phyloP scores from a whole-genome alignment of 2,113 vertebrate genomes.

The Cervus canadensis region DNA sequence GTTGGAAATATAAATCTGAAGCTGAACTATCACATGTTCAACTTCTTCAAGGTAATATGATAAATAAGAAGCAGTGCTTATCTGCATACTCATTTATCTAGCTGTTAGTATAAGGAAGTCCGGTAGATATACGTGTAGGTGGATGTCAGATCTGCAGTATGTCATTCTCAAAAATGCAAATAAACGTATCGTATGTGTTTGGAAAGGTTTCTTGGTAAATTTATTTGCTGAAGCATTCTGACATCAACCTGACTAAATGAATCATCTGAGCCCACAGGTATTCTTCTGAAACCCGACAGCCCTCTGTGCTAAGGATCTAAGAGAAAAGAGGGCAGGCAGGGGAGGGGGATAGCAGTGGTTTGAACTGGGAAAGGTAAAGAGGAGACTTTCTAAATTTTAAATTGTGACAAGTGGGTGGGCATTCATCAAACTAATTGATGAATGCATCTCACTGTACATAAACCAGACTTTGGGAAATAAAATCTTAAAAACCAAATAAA shows the following conservation, averaged over 20 bases:
- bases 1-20: neutral
- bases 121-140: neutral
- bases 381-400: neutral
- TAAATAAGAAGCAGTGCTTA: neutral
- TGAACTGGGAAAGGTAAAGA: neutral
- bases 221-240: neutral
- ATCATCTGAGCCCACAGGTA: neutral
- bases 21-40: neutral
- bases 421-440: neutral
- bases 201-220: neutral
- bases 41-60: neutral
- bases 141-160: neutral
- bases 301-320: neutral
- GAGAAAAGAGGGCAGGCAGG: neutral
- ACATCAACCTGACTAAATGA: neutral
- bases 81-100: neutral
- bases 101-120: neutral
- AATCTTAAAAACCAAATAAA: neutral
- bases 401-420: neutral
- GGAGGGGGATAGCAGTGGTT: rapidly evolving
- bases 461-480: neutral
- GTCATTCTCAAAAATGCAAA: slow-evolving; percentile 8
- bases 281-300: neutral
- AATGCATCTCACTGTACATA: neutral
- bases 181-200: neutral